Evolutionary conservation across 2,888 invertebrate species (phyloP), one percentile per base, ranked within the genome.

Genomic region (Yponomeuta plumbellus): DNA sequence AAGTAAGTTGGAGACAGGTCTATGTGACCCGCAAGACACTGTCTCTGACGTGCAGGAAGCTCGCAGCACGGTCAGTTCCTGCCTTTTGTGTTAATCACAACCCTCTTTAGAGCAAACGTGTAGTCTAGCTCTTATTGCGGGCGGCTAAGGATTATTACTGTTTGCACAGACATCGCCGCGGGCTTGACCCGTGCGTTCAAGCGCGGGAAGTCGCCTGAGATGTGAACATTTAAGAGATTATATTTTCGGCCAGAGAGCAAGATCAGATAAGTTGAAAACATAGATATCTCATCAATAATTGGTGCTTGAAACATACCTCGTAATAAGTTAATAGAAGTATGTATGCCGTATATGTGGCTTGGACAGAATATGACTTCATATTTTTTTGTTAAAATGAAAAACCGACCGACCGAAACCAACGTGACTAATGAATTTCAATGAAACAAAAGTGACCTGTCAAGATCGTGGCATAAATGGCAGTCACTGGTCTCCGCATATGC

Each of bases 31-130:
- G 26, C 62, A 67, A 65, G 67, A 67, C 67, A 66, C 61, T 34
- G 67, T 61, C 56, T 66, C 74, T 78, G 80, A 78, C 84, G 79
- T 77, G 75, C 69, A 82, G 85, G 86, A 85, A 83, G 85, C 80
- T 71, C 80, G 83, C 83, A 77, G 79, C 80, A 82, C 85, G 86
- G 86, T 85, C 86, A 86, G 84, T 83, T 74, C 82, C 86, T 86
- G 84, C 73, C 80, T 80, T 44, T 78, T 78, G 77, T 78, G 71
- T 26, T 56, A 26, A 65, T 65, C 58, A 26, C 65, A 26, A 65
- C 64, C 64, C 64, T 63, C 40, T 23, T 13, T 52, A 6, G 22
- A 13, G 4, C 21, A 11, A 13, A 13, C 58, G 20, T 59, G 44
- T 67, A 21, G 26, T 40, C 26, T 59, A 21, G 57, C 57, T 67